Percentiles rank a stretch among this genome's conserved stretches.
phyloP scores from a whole-genome alignment of 2,888 invertebrate species.

The Emmelina monodactyla region DNA sequence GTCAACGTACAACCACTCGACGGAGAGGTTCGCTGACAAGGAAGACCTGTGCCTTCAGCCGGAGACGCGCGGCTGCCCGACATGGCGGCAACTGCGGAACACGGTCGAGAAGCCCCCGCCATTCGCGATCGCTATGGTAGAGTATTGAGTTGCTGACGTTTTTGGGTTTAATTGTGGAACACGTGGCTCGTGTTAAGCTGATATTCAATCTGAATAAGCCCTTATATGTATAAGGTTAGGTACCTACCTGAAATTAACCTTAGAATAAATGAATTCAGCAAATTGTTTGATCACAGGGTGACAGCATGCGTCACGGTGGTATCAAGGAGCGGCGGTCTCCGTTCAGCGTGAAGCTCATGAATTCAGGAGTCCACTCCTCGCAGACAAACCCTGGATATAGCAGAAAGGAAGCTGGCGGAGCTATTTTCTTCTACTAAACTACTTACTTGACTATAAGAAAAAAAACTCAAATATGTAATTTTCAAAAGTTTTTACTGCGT shows the following conservation, averaged over 20 bases:
- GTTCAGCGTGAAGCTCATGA: slow-evolving; percentile 78
- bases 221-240: no score
- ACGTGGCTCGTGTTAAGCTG: no score
- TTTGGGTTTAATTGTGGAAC: no score
- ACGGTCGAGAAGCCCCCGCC: slow-evolving; percentile 53
- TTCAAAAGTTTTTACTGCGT: no score
- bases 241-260: no score
- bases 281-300: no score
- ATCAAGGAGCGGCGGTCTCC: slow-evolving; percentile 70
- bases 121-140: slow-evolving; percentile 51
- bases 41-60: slow-evolving; percentile 72
- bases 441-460: no score
- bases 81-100: slow-evolving; percentile 75
- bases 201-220: no score
- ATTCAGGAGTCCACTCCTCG: slow-evolving; percentile 81
- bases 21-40: slow-evolving; percentile 69
- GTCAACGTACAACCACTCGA: slow-evolving; percentile 72
- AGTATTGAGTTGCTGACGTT: no score
- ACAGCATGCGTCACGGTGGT: slow-evolving; percentile 69
- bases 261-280: no score
- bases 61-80: slow-evolving; percentile 70
- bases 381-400: slow-evolving; percentile 84
- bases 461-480: no score
- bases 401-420: slow-evolving; percentile 78
- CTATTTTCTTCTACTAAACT: slow-evolving; percentile 71